Evolutionary conservation across 1,140 invertebrate species (phyloP).

Genomic region (Potamilus streckersoni): DNA sequence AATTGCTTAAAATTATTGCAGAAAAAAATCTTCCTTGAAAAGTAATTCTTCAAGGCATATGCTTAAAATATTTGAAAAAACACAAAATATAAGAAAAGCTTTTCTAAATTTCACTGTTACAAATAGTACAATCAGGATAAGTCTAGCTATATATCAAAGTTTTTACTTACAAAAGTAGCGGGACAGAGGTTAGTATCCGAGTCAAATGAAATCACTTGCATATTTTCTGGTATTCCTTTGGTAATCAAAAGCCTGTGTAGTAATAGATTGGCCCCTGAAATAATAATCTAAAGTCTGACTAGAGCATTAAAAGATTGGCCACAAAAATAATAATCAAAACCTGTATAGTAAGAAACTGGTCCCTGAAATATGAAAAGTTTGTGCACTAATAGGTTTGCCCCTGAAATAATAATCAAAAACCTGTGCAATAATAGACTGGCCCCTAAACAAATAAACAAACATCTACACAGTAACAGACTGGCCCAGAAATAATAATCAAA

Average conservation of each 20-base stretch:
- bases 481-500: conserved; percentile 40
- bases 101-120: too few species aligned
- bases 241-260: conserved; percentile 63
- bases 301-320: too few species aligned
- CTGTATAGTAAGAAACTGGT: conserved; percentile 66
- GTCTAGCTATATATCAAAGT: background rate
- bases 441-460: conserved; percentile 58
- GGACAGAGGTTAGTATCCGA: conserved; percentile 65
- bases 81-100: too few species aligned
- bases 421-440: conserved; percentile 66
- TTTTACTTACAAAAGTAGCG: conserved; percentile 63
- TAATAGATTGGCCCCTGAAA: conserved; percentile 64
- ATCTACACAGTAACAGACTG: conserved; percentile 58
- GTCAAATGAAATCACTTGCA: conserved; percentile 65
- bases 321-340: conserved; percentile 47
- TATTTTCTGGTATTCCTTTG: conserved; percentile 56
- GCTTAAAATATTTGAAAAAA: too few species aligned
- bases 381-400: too few species aligned
- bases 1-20: too few species aligned
- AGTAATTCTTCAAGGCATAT: too few species aligned
- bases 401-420: conserved; percentile 47
- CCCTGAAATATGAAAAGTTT: conserved; percentile 39
- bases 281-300: background rate
- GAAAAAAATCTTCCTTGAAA: too few species aligned
- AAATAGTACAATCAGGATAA: too few species aligned